These are phyloP conservation scores for Brenthis hecate DNA, from an alignment of 2,888 invertebrate species.

Conservation along the genomic window DNA sequence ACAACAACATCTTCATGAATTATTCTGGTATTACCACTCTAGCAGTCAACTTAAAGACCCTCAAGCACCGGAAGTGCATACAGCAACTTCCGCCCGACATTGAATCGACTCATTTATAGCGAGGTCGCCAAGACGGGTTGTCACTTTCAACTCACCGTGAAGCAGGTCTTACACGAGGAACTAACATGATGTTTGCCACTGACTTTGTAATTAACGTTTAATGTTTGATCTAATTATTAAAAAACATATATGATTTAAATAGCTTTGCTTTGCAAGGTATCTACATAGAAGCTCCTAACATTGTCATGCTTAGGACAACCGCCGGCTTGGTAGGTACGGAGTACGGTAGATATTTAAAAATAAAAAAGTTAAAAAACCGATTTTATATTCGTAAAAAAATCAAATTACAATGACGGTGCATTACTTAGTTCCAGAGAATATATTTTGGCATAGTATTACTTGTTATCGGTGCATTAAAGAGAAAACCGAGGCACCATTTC, in stretches of 20 bases:
- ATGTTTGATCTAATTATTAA: background rate
- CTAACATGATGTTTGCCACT: slow-evolving; percentile 32
- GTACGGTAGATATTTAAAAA: too few species aligned
- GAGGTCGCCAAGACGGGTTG: slow-evolving; percentile 57
- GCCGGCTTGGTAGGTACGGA: too few species aligned
- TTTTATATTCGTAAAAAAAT: too few species aligned
- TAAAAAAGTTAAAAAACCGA: too few species aligned
- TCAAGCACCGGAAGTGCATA: slow-evolving; percentile 53
- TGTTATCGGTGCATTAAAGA: too few species aligned
- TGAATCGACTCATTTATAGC: slow-evolving; percentile 54
- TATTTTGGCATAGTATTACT: too few species aligned
- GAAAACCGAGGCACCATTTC: too few species aligned
- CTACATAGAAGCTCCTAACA: background rate
- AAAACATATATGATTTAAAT: background rate
- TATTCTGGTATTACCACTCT: slow-evolving; percentile 8
- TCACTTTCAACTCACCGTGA: slow-evolving; percentile 58
- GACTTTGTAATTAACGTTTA: slow-evolving; percentile 3
- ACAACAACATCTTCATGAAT: background rate
- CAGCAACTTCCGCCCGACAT: slow-evolving; percentile 54
- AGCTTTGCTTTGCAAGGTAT: background rate
- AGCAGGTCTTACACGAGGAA: slow-evolving; percentile 54
- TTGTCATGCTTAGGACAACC: too few species aligned
- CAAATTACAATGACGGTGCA: too few species aligned
- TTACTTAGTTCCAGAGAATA: too few species aligned
- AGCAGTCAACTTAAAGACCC: slow-evolving; percentile 26